A percentile compares a stretch with the other conserved stretches of the same genome.
These are phyloP conservation scores for Saimiri boliviensis DNA, from an alignment of 2,113 vertebrate species.

Conservation along the genomic window DNA sequence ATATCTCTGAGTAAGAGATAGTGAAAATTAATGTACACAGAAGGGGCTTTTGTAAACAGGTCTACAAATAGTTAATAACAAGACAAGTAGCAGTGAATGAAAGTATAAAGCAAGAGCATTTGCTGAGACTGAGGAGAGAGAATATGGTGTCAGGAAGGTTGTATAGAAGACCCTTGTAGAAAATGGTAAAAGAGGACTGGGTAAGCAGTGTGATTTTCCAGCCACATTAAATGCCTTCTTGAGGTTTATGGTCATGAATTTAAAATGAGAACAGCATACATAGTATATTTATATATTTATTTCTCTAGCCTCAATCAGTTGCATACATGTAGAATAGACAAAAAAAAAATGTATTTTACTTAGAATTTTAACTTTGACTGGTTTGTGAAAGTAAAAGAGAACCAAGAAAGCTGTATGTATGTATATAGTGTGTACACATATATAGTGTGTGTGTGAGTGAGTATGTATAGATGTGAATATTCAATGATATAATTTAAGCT, in stretches of 20 bases:
- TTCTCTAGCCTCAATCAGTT: background rate
- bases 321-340: background rate
- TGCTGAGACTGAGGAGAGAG: background rate
- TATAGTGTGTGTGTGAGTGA: too few species aligned
- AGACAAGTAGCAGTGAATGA: background rate
- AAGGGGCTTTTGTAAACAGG: accelerated
- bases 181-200: background rate
- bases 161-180: background rate
- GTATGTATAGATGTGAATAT: background rate
- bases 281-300: background rate
- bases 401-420: background rate
- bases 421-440: too few species aligned
- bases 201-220: background rate
- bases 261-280: background rate
- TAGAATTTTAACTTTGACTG: background rate
- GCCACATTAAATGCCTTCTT: background rate
- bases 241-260: background rate
- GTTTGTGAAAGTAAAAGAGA: conserved; percentile 12
- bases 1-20: background rate
- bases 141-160: background rate
- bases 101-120: background rate
- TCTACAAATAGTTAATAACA: background rate
- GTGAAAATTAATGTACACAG: background rate
- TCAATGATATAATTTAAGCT: background rate
- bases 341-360: background rate